phyloP scores from a whole-genome alignment of 2,113 vertebrate species.

The Lanius ludovicianus region DNA sequence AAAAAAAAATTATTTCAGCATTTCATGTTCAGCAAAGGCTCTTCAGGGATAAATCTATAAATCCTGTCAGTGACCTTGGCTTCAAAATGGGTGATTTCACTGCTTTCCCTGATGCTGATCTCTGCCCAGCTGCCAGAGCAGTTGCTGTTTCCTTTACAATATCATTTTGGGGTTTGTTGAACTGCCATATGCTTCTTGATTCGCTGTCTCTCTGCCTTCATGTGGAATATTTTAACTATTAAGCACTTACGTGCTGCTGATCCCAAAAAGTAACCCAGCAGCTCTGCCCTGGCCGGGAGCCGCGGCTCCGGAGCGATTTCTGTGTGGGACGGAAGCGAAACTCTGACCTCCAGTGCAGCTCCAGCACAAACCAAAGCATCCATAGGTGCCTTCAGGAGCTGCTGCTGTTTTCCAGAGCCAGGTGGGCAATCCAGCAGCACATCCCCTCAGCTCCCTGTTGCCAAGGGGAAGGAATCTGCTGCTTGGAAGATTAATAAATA shows the following conservation, averaged over 20 bases:
- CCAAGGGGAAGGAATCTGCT: slow-evolving; percentile 21
- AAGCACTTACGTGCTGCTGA: background rate
- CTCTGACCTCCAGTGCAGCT: background rate
- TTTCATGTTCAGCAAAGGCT: slow-evolving; percentile 57
- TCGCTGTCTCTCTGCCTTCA: background rate
- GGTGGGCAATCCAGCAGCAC: background rate
- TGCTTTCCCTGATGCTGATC: background rate
- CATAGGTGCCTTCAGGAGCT: background rate
- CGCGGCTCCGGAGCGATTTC: background rate
- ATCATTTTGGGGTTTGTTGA: background rate
- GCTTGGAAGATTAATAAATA: slow-evolving; percentile 49
- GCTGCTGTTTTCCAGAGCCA: background rate
- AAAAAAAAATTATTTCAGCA: slow-evolving; percentile 23
- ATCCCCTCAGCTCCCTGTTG: slow-evolving; percentile 10
- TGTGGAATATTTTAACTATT: background rate
- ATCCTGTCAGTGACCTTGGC: slow-evolving; percentile 77
- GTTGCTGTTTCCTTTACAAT: background rate
- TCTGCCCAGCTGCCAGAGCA: slow-evolving; percentile 12
- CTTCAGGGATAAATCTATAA: slow-evolving; percentile 80
- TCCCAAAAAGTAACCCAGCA: background rate
- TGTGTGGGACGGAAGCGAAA: background rate
- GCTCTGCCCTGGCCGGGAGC: background rate
- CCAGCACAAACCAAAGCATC: background rate
- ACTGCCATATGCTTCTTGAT: background rate
- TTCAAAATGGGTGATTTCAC: background rate